A percentile compares a stretch with the other conserved stretches of the same genome.
These are phyloP conservation scores for Clanis bilineata DNA, from an alignment of 2,888 invertebrate species.

Conservation along the genomic window DNA sequence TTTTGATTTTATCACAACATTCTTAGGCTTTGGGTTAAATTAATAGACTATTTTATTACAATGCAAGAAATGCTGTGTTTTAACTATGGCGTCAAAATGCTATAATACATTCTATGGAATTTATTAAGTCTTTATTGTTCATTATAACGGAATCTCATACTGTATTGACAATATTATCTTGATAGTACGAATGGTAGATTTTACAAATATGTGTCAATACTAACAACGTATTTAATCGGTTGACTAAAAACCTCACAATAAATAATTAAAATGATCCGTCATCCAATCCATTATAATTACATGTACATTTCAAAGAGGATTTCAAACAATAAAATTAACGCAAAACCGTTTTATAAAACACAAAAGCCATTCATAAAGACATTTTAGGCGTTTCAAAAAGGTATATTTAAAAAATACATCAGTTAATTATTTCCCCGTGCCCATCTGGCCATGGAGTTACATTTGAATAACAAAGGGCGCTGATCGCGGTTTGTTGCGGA, in stretches of 20 bases:
- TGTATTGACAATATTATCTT: too few species aligned
- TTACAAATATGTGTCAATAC: too few species aligned
- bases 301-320: background rate
- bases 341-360: background rate
- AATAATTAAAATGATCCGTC: too few species aligned
- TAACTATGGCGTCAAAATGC: background rate
- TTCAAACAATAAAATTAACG: background rate
- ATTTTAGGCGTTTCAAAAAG: conserved; percentile 18
- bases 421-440: conserved; percentile 65
- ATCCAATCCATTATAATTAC: background rate
- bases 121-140: too few species aligned
- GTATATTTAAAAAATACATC: conserved; percentile 33
- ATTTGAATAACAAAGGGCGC: conserved; percentile 74
- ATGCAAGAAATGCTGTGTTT: background rate
- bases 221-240: too few species aligned
- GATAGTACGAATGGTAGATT: too few species aligned
- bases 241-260: too few species aligned
- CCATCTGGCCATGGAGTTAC: conserved; percentile 56
- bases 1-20: background rate
- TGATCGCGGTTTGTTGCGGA: conserved; percentile 55
- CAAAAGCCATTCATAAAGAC: conserved; percentile 4
- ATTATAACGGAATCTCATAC: too few species aligned
- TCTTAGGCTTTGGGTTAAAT: background rate
- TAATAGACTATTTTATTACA: too few species aligned
- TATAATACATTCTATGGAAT: background rate